Evolutionary conservation across 2,113 vertebrate genomes (phyloP).

Genomic region (Atherinomorus stipes): DNA sequence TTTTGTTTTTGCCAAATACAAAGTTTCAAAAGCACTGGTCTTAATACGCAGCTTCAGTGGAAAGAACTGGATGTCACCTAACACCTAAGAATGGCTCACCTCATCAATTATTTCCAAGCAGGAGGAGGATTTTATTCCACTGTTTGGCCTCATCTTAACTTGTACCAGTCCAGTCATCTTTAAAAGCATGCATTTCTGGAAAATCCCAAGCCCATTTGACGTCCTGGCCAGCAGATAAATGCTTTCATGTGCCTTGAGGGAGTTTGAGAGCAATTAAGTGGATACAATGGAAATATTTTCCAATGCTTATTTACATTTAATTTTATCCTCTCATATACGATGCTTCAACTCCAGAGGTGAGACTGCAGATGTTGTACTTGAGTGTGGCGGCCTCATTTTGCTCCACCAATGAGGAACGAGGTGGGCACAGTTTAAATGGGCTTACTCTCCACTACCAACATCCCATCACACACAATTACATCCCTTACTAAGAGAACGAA

Average conservation of each 20-base stretch:
- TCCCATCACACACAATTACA: constrained; percentile 23
- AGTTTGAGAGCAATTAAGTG: background rate
- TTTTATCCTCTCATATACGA: background rate
- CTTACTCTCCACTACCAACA: constrained; percentile 40
- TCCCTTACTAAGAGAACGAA: background rate
- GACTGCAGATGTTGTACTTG: constrained; percentile 19
- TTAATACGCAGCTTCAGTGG: constrained; percentile 14
- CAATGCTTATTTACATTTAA: background rate
- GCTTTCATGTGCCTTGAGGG: background rate
- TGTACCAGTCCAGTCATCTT: background rate
- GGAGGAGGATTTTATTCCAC: constrained; percentile 34
- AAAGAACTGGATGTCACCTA: constrained; percentile 56
- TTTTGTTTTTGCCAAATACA: background rate
- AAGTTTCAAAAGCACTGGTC: background rate
- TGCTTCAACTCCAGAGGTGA: background rate
- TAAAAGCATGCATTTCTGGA: constrained; percentile 7
- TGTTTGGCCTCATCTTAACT: constrained; percentile 6
- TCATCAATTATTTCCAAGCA: constrained; percentile 76
- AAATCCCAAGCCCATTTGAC: background rate
- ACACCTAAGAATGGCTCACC: constrained; percentile 50
- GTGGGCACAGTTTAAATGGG: constrained; percentile 32
- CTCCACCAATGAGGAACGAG: constrained; percentile 39
- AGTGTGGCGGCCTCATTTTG: background rate
- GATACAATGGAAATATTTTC: background rate
- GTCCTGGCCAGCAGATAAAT: constrained; percentile 6